Conservation (phyloP, 1,140 invertebrate genomes). For the Danaus plexippus region DNA sequence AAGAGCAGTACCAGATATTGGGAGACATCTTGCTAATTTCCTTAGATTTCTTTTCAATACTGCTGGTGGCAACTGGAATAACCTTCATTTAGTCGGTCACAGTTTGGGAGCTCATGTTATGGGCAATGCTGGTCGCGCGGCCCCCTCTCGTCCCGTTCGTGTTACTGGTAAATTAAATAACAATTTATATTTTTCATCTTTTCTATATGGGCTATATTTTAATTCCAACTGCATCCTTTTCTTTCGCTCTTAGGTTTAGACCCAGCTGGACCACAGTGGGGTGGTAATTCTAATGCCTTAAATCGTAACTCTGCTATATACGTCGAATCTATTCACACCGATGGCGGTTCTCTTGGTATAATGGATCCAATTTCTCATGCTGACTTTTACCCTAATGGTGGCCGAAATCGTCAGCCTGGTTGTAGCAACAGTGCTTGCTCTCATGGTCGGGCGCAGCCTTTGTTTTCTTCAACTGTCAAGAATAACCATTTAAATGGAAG, state of each 20-base stretch:
- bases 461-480: constrained; percentile 72
- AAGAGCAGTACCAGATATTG: constrained; percentile 65
- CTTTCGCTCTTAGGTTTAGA: constrained; percentile 71
- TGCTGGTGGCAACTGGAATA: constrained; percentile 36
- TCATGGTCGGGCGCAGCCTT: constrained; percentile 67
- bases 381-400: constrained; percentile 76
- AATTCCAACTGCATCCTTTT: not conserved
- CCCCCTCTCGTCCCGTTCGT: constrained; percentile 31
- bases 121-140: constrained; percentile 41
- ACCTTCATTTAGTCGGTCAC: constrained; percentile 38
- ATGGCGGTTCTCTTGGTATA: constrained; percentile 62
- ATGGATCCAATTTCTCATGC: constrained; percentile 47
- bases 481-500: constrained; percentile 55
- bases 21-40: constrained; percentile 67
- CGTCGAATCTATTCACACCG: constrained; percentile 76
- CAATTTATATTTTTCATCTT: not conserved
- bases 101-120: constrained; percentile 50
- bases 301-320: constrained; percentile 69
- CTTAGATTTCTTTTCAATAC: constrained; percentile 64
- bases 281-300: constrained; percentile 32
- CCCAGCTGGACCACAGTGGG: constrained; percentile 75
- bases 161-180: constrained; percentile 37
- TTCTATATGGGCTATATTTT: not conserved
- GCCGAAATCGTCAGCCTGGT: constrained; percentile 74
- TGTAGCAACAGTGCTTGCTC: constrained; percentile 71